Conservation (phyloP, 2,888 invertebrate species). For the Dromius quadrimaculatus region DNA sequence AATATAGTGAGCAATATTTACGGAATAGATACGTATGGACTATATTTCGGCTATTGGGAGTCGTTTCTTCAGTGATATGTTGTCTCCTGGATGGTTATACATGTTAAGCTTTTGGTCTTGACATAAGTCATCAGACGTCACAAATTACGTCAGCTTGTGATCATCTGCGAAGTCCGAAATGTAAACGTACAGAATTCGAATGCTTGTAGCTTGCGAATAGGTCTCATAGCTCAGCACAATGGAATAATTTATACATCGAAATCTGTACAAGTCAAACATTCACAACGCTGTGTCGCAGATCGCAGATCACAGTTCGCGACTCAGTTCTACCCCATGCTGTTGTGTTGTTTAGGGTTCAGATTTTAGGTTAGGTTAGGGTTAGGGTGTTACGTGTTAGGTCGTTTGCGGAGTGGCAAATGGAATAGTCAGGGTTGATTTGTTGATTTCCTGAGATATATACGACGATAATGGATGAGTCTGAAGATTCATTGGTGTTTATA, state of each 20-base stretch:
- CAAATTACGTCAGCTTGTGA: background rate
- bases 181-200: slow-evolving; percentile 22
- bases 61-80: no score
- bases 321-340: background rate
- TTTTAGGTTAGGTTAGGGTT: slow-evolving; percentile 12
- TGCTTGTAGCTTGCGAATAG: background rate
- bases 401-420: background rate
- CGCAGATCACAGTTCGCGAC: slow-evolving; percentile 1
- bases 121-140: background rate
- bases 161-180: slow-evolving; percentile 24
- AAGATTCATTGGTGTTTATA: background rate
- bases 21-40: no score
- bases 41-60: no score
- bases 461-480: background rate
- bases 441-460: background rate
- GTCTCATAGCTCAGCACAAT: slow-evolving; percentile 19
- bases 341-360: background rate
- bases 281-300: slow-evolving; percentile 1
- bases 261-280: slow-evolving; percentile 44
- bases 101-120: no score
- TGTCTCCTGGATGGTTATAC: no score
- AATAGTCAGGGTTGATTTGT: slow-evolving; percentile 3
- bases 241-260: slow-evolving; percentile 38
- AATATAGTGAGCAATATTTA: no score
- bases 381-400: background rate